These are phyloP conservation scores for Selenia dentaria DNA, from an alignment of 2,888 invertebrate species.

Conservation along the genomic window DNA sequence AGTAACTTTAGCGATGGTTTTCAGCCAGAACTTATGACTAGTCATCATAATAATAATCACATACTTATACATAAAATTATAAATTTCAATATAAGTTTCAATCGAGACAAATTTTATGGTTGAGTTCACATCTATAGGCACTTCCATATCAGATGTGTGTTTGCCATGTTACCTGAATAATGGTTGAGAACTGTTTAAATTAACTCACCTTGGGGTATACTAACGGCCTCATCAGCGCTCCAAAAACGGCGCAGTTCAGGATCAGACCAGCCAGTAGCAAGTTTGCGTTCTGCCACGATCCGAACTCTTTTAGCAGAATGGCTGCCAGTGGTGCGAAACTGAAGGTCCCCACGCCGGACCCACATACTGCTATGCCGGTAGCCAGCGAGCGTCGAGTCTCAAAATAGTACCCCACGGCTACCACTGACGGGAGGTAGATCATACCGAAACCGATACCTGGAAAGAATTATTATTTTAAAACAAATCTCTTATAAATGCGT, in stretches of 20 bases:
- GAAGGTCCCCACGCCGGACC: slow-evolving; percentile 97
- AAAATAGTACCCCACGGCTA: slow-evolving; percentile 98
- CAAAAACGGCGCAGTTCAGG: slow-evolving; percentile 95
- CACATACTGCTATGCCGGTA: slow-evolving; percentile 97
- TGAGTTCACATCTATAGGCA: no score
- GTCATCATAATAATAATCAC: no score
- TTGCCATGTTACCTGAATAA: no score
- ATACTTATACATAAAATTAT: no score
- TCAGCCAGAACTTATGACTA: no score
- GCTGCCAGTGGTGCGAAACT: slow-evolving; percentile 96
- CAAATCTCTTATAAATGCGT: no score
- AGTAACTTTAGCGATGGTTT: no score
- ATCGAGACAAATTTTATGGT: no score
- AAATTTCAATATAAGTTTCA: no score
- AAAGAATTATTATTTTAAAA: slow-evolving; percentile 46
- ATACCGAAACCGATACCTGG: slow-evolving; percentile 96
- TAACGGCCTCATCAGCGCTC: slow-evolving; percentile 92
- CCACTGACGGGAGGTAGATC: slow-evolving; percentile 98
- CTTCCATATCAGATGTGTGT: no score
- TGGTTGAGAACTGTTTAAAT: no score
- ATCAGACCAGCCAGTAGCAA: slow-evolving; percentile 96
- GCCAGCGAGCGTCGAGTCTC: slow-evolving; percentile 97
- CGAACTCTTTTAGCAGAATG: slow-evolving; percentile 89
- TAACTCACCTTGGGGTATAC: slow-evolving; percentile 88
- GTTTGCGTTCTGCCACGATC: slow-evolving; percentile 95